These are phyloP conservation scores for Anguilla obscura DNA, from an alignment of 2,797 vertebrate genomes.

Conservation along the genomic window DNA sequence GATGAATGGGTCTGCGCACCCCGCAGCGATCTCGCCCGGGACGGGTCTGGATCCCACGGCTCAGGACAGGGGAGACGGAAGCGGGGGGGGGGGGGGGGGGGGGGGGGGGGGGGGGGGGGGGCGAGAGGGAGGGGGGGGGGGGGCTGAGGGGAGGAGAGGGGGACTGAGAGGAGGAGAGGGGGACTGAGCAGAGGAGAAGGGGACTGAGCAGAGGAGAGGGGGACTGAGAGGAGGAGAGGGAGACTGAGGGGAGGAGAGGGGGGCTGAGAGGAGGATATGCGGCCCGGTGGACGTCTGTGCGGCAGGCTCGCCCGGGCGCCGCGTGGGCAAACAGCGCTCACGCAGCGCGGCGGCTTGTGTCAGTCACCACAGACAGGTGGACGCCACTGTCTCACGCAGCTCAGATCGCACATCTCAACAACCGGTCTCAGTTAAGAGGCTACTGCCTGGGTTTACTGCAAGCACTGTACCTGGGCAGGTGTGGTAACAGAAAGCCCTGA, in stretches of 20 bases:
- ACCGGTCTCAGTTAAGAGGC: neutral
- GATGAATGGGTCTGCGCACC: constrained; percentile 50
- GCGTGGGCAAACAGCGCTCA: neutral
- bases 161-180: too few relatives aligned
- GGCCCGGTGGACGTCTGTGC: neutral
- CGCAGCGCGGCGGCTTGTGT: neutral
- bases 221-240: neutral
- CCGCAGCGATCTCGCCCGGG: constrained; percentile 53
- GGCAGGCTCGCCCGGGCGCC: neutral
- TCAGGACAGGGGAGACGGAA: constrained; percentile 37
- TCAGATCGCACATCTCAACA: neutral
- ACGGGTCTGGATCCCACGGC: constrained; percentile 50
- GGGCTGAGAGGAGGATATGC: neutral
- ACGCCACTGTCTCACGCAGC: neutral
- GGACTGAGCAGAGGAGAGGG: too few relatives aligned
- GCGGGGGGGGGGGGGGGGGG: neutral
- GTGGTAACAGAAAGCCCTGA: neutral
- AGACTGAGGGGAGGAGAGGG: too few relatives aligned
- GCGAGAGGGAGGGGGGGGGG: too few relatives aligned
- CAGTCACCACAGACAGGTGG: neutral
- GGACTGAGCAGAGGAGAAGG: too few relatives aligned
- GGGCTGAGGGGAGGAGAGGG: too few relatives aligned
- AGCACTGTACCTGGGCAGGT: neutral
- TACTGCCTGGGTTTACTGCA: neutral
- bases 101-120: too few relatives aligned